Evolutionary conservation across 1,140 invertebrate genomes (phyloP), one percentile per base, ranked within the genome.

Genomic region (Drosophila mauritiana): DNA sequence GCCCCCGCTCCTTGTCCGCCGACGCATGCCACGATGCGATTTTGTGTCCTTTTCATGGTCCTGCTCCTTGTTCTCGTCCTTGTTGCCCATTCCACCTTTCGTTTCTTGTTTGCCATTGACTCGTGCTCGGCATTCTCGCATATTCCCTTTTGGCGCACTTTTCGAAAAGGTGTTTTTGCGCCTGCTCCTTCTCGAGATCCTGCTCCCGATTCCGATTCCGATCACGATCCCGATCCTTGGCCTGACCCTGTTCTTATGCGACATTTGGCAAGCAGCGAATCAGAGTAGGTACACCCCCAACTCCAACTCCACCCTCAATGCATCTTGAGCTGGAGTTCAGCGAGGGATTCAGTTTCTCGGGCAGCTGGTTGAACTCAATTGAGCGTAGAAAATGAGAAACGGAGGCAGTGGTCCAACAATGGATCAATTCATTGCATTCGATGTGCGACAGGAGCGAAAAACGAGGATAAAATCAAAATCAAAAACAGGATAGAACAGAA

Each of bases 191-290:
- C 46, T n/a, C 22, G 2, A n/a, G 27, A 15, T 36, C 49, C 22
- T 27, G 13, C 45, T 27, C 13, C 36, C 12, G 36, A 22, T 51
- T 12, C 31, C 3, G n/a, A 34, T 51, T n/a, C n/a, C 7, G 22
- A 49, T 49, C 25, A 22, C 13, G 13, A n/a, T 49, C 25, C 46
- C 13, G 7, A 15, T 49, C 25, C 46, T 15, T 27, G 6, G 27
- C 6, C 27, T 37, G 46, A 15, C 31, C 46, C 46, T 17, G 15
- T 51, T 62, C 79, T 73, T 82, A 62, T 77, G 79, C 57, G 79
- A 81, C 79, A 81, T 72, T 81, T 65, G 62, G 51, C 68, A 75
- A 76, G 43, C n/a, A 62, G 65, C 56, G 72, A 82, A 78, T 81
- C 78, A 76, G 77, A 80, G 69, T 76, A 68, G 74, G 69, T 76